A percentile compares a stretch with the other conserved stretches of the same genome.
phyloP scores from a whole-genome alignment of 2,113 vertebrate genomes.

The Prunella himalayana region DNA sequence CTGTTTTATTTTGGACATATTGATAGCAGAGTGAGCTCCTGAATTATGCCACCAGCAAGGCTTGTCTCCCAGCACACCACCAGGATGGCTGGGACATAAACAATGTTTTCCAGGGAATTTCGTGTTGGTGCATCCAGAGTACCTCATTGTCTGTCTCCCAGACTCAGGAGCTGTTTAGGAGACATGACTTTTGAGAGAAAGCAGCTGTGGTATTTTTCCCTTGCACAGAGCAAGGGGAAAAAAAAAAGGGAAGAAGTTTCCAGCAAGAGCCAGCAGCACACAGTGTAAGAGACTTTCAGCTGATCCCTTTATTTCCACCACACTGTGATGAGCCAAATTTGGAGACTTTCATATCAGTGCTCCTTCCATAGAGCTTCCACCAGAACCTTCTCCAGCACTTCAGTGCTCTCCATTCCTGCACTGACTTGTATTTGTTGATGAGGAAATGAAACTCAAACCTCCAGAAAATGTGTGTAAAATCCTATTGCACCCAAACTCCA shows the following conservation, averaged over 20 bases:
- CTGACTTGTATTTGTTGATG: neutral
- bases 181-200: neutral
- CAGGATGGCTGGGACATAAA: neutral
- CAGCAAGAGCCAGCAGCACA: neutral
- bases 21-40: neutral
- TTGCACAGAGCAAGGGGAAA: neutral
- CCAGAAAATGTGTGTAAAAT: neutral
- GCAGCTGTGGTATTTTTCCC: neutral
- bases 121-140: neutral
- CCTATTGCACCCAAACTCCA: neutral
- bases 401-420: neutral
- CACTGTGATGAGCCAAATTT: neutral
- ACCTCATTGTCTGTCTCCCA: neutral
- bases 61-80: neutral
- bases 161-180: neutral
- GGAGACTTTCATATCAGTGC: neutral
- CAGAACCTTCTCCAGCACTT: neutral
- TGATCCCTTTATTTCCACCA: neutral
- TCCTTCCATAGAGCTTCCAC: neutral
- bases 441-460: neutral
- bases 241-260: neutral
- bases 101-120: neutral
- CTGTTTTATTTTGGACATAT: neutral
- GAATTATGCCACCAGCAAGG: neutral
- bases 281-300: neutral